phyloP scores from a whole-genome alignment of 1,140 invertebrate genomes.

The Pseudomyrmex pallidus region DNA sequence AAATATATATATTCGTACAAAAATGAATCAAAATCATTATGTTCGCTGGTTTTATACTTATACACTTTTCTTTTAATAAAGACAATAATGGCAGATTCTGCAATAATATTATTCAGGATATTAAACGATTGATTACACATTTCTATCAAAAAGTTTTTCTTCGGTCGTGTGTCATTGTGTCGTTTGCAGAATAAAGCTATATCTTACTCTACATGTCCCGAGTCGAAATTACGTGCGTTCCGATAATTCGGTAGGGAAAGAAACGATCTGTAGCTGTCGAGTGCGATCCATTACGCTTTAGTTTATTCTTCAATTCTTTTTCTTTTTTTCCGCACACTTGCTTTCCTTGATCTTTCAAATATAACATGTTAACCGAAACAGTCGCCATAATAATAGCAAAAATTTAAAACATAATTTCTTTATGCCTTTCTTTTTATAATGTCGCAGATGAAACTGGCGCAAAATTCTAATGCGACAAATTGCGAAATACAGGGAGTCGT shows the following conservation, averaged over 20 bases:
- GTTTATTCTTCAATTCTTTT: constrained; percentile 41
- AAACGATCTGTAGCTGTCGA: constrained; percentile 52
- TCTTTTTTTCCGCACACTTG: constrained; percentile 3
- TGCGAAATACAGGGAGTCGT: background rate
- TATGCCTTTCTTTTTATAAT: no score
- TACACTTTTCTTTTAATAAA: background rate
- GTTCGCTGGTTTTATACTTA: background rate
- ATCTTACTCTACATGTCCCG: background rate
- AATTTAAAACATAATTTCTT: constrained; percentile 36
- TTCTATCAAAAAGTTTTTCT: constrained; percentile 33
- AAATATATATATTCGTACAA: no score
- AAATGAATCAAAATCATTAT: no score
- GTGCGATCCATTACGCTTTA: constrained; percentile 57
- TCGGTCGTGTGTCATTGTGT: background rate
- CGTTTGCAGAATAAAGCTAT: constrained; percentile 43
- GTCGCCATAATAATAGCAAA: constrained; percentile 31
- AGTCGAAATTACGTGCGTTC: constrained; percentile 34
- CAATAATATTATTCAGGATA: constrained; percentile 27
- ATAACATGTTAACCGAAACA: constrained; percentile 39
- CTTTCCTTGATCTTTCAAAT: constrained; percentile 48
- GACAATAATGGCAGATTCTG: constrained; percentile 12
- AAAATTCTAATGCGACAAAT: constrained; percentile 31
- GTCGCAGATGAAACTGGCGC: constrained; percentile 6
- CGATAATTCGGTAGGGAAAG: constrained; percentile 48
- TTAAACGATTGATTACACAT: constrained; percentile 32